These are phyloP conservation scores for Ectemnius continuus DNA, from an alignment of 2,888 invertebrate genomes.

Conservation along the genomic window DNA sequence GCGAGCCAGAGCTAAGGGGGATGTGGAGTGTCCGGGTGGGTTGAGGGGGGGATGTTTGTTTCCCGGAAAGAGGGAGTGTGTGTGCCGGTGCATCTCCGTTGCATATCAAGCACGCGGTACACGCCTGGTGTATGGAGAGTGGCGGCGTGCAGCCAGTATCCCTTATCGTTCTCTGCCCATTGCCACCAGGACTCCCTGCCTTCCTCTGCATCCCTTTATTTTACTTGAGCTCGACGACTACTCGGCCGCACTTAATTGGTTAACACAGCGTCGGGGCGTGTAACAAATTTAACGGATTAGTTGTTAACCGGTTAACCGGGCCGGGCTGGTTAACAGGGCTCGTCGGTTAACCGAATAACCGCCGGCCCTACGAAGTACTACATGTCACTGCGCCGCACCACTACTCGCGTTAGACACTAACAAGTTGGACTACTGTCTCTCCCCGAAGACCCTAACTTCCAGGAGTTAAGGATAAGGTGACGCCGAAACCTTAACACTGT, in stretches of 20 bases:
- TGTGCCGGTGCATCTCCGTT: not conserved
- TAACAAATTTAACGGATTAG: slow-evolving; percentile 49
- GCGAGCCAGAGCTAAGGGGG: no score
- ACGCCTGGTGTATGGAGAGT: not conserved
- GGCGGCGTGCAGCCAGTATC: not conserved
- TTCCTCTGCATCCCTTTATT: slow-evolving; percentile 4
- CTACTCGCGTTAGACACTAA: slow-evolving; percentile 7
- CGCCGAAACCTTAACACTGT: no score
- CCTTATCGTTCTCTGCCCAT: slow-evolving; percentile 1
- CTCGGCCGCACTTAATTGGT: slow-evolving; percentile 31
- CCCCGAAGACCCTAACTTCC: not conserved
- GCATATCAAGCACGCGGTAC: slow-evolving; percentile 2
- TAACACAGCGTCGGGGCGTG: slow-evolving; percentile 26
- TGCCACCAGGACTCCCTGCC: not conserved
- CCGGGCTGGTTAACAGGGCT: slow-evolving; percentile 45
- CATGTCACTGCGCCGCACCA: slow-evolving; percentile 22
- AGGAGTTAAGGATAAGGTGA: not conserved
- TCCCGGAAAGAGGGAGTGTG: slow-evolving; percentile 5
- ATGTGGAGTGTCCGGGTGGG: no score
- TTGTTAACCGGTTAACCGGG: slow-evolving; percentile 50
- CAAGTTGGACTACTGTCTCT: slow-evolving; percentile 4
- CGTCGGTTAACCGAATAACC: slow-evolving; percentile 40
- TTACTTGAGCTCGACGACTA: slow-evolving; percentile 22
- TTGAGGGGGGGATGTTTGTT: not conserved
- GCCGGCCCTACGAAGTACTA: slow-evolving; percentile 32